Evolutionary conservation across 2,113 vertebrate species (phyloP).

Genomic region (Rhabdomys dilectus): DNA sequence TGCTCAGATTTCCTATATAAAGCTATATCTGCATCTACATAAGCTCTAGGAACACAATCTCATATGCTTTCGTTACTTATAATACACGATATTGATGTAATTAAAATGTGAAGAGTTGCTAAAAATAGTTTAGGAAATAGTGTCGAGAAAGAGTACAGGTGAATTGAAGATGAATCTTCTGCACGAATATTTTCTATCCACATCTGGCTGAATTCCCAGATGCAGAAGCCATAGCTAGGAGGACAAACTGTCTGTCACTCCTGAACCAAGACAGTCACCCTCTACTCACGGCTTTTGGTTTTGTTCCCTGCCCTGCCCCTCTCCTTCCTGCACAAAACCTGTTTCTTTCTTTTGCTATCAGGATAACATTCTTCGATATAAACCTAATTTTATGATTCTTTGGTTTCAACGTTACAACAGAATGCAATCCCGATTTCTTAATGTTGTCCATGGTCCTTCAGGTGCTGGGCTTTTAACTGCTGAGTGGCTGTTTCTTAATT

Average conservation of each 20-base stretch:
- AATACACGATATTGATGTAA: neutral
- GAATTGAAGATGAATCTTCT: neutral
- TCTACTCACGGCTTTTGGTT: neutral
- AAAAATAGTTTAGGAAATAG: neutral
- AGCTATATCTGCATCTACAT: neutral
- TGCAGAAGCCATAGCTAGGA: neutral
- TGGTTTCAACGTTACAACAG: neutral
- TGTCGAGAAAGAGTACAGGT: neutral
- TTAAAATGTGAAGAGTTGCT: neutral
- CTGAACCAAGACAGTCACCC: neutral
- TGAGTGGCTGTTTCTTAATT: neutral
- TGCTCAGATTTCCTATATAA: neutral
- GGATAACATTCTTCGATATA: neutral
- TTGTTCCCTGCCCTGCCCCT: neutral
- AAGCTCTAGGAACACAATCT: neutral
- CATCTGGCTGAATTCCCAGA: neutral
- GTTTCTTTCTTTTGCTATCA: constrained; percentile 1
- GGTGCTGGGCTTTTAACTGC: neutral
- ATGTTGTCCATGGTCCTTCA: neutral
- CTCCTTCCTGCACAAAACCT: neutral
- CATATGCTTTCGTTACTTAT: neutral
- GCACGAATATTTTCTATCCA: neutral
- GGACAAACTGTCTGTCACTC: neutral
- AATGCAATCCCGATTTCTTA: neutral
- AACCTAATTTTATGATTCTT: neutral